Percentiles rank a stretch among this genome's conserved stretches.
Conservation (phyloP, 1,140 invertebrate species). For the Callitettix versicolor region DNA sequence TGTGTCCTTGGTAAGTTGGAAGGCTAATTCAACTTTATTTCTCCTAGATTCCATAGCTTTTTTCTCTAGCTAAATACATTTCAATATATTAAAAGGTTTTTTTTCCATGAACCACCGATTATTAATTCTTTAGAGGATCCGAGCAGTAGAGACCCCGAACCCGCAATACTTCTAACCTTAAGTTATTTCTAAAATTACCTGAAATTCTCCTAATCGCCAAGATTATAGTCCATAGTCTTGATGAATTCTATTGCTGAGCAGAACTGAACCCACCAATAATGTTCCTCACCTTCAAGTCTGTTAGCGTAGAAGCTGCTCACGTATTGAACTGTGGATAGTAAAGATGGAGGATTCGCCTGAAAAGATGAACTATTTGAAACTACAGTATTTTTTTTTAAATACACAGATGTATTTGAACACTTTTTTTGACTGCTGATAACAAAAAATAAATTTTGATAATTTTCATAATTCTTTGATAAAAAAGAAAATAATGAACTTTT, state of each 20-base stretch:
- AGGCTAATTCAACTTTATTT: no score
- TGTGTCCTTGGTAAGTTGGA: no score
- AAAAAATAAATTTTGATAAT: not conserved
- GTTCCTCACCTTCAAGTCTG: constrained; percentile 78
- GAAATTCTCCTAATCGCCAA: not conserved
- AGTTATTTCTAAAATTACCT: no score
- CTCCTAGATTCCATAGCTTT: no score
- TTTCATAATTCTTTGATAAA: not conserved
- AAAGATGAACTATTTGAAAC: constrained; percentile 22
- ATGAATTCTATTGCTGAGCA: constrained; percentile 94
- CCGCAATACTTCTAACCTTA: no score
- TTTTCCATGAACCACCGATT: no score
- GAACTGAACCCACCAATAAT: constrained; percentile 99
- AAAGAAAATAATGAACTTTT: not conserved
- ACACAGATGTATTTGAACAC: not conserved
- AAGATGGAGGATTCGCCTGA: constrained; percentile 84
- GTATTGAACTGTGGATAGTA: constrained; percentile 95
- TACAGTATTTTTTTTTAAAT: not conserved
- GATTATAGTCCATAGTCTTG: constrained; percentile 85
- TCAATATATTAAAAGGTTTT: no score
- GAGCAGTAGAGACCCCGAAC: no score
- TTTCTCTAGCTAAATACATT: no score
- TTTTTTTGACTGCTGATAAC: not conserved
- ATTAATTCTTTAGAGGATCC: no score
- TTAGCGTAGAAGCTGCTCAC: constrained; percentile 85